These are phyloP conservation scores for Diplazon laetatorius DNA, from an alignment of 2,888 invertebrate species.

Conservation along the genomic window DNA sequence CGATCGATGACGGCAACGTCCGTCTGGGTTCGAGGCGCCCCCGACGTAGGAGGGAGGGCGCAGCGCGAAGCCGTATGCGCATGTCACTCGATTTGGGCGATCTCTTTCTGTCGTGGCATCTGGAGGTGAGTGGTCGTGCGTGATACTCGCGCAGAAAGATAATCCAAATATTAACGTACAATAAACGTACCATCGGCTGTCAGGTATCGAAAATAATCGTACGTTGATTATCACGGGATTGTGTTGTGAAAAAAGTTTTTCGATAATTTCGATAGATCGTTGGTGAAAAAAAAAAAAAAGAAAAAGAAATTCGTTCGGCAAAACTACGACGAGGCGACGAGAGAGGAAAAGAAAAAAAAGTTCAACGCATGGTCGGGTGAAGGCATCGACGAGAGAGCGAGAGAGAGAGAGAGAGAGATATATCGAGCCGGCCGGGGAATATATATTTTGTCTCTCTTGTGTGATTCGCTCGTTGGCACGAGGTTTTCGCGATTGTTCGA, in stretches of 20 bases:
- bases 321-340: too few species aligned
- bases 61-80: constrained; percentile 78
- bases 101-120: constrained; percentile 82
- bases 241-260: constrained; percentile 76
- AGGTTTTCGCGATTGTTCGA: constrained; percentile 16
- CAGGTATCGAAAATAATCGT: constrained; percentile 75
- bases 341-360: too few species aligned
- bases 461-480: constrained; percentile 38
- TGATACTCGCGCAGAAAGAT: constrained; percentile 67
- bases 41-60: too few species aligned
- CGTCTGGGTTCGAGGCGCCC: constrained; percentile 73
- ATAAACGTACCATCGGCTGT: constrained; percentile 71
- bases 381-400: too few species aligned
- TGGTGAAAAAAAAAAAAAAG: too few species aligned
- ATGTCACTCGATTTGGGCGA: constrained; percentile 79
- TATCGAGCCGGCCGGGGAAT: constrained; percentile 58
- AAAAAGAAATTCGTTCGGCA: too few species aligned
- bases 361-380: constrained; percentile 63
- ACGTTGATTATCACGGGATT: constrained; percentile 62
- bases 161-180: constrained; percentile 74
- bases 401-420: too few species aligned
- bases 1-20: constrained; percentile 73
- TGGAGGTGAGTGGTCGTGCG: constrained; percentile 81
- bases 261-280: too few species aligned
- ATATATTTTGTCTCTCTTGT: constrained; percentile 29